Base-by-base conservation (phyloP, 2,797 vertebrate genomes). In the Ciconia nigra region DNA sequence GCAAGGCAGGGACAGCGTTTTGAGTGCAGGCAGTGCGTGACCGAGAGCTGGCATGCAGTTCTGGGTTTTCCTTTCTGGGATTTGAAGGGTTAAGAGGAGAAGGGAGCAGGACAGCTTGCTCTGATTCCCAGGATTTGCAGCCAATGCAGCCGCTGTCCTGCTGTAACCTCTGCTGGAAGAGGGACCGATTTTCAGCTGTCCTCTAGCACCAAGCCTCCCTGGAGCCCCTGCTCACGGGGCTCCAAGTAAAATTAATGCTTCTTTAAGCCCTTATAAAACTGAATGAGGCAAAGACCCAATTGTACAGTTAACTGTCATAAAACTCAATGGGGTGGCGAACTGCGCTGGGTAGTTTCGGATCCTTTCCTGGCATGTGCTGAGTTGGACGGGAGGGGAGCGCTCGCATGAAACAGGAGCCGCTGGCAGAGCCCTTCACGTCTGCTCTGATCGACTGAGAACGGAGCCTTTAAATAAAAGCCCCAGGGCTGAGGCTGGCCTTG, bases 1-100 rank as follows among this genome's bases (percentile, higher is more conserved):
- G 25, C 31, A 21, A 33, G 71, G 70, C 85, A 37, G 49, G n/a
- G 83, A 4, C 58, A 26, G 66, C 0, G 0, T 29, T 31, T 11
- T 49, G 82, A 82, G 70, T 0, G 1, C 3, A 1, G 54, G 46
- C 78, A 54, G 61, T 0, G 0, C 5, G 0, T 10, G 46, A 9
- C 20, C 17, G 2, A 13, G 78, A 49, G 63, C 73, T 58, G 73
- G 26, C 6, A 1, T 16, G 1, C 20, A 1, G 2, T 2, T 11
- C n/a, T 35, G 63, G 20, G 10, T 3, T 47, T 13, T 29, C 28
- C 87, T 59, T 9, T 44, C 33, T 1, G 1, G 72, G 10, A 7
- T 26, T 59, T 29, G 63, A 59, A 31, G 82, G 52, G 44, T n/a
- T 44, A 13, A 29, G 89, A 76, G 77, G 73, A n/a, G 42, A 33